Base-by-base conservation (phyloP, 2,888 invertebrate genomes). In the Willowsia nigromaculata region DNA sequence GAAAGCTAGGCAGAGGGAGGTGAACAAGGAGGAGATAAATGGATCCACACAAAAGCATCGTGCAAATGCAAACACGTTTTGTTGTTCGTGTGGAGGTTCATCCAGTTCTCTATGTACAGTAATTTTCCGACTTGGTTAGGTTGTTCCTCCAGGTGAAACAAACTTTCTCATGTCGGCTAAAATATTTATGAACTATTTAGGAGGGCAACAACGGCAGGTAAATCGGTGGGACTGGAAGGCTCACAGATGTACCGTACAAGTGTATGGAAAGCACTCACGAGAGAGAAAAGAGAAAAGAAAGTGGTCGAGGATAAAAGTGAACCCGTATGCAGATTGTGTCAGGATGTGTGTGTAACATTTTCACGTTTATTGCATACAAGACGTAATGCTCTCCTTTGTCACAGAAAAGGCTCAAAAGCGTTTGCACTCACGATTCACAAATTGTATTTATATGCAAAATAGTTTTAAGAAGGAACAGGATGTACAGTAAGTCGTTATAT, bases 141-240 rank as follows among this genome's bases (percentile, higher is more conserved):
- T 80, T 80, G 65, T 76, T 83, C 78, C 83, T 88, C 59, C 85
- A 89, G 89, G 76, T 85, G 74, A 85, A 89, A 85, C 74, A 68
- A 89, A 85, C 22, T 76, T 85, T 89, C 82, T 89, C 71, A 47
- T 81, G 85, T 74, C 85, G 71, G 53, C 85, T 89, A 85, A 85
- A 89, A 85, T 89, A 89, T 89, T 89, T 89, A 89, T 89, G 82
- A 85, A 85, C 78, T 85, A 81, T 89, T 89, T 85, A 80, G 76
- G 65, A 53, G 65, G 15, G 68, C 50, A 71, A 83, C 47, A 78
- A 30, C 65, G 65, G 37, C 84, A 85, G 85, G 85, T 89, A 43
- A 89, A 89, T 71, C 68, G 80, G 43, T n/a, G 18, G 30, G 25
- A 62, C 68, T 71, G 47, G 50, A 3, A 50, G 37, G 22, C 15